These are phyloP conservation scores for Venusia cambrica DNA, from an alignment of 2,888 invertebrate genomes.

Conservation along the genomic window DNA sequence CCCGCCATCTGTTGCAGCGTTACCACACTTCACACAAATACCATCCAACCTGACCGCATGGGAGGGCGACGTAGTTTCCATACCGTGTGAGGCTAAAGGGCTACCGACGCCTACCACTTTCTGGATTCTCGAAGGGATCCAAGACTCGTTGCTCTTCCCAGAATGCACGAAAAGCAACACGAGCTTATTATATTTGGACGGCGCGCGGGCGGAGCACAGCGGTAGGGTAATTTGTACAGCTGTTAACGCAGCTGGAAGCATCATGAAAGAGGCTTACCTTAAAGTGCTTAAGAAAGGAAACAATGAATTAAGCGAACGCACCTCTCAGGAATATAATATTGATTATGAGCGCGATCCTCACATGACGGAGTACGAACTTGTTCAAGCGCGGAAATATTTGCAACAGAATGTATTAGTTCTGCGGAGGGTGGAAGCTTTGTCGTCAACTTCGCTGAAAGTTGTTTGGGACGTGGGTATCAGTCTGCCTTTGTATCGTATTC, in stretches of 20 bases:
- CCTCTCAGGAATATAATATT: slow-evolving; percentile 51
- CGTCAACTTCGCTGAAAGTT: slow-evolving; percentile 88
- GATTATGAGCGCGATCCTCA: slow-evolving; percentile 62
- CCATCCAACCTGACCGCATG: slow-evolving; percentile 94
- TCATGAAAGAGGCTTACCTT: slow-evolving; percentile 75
- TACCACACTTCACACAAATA: slow-evolving; percentile 91
- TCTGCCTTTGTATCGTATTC: slow-evolving; percentile 24
- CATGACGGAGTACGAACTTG: slow-evolving; percentile 87
- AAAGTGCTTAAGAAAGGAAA: slow-evolving; percentile 69
- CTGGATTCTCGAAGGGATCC: slow-evolving; percentile 96
- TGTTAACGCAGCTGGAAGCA: slow-evolving; percentile 74
- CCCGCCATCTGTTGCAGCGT: slow-evolving; percentile 85
- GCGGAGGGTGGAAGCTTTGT: slow-evolving; percentile 83
- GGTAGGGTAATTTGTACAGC: slow-evolving; percentile 76
- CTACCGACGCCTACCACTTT: slow-evolving; percentile 96
- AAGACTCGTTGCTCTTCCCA: slow-evolving; percentile 82
- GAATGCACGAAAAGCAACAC: slow-evolving; percentile 75
- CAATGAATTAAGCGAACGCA: slow-evolving; percentile 59
- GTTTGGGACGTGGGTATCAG: slow-evolving; percentile 87
- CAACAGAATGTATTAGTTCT: slow-evolving; percentile 91
- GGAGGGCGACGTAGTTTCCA: slow-evolving; percentile 92
- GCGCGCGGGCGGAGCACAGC: slow-evolving; percentile 66
- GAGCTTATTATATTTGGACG: slow-evolving; percentile 71
- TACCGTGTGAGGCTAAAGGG: slow-evolving; percentile 95
- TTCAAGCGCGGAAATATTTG: slow-evolving; percentile 88